A percentile compares a stretch with the other conserved stretches of the same genome.
Conservation (phyloP, 53 echinoderm and acorn worm species). For the Echinarachnius parma region DNA sequence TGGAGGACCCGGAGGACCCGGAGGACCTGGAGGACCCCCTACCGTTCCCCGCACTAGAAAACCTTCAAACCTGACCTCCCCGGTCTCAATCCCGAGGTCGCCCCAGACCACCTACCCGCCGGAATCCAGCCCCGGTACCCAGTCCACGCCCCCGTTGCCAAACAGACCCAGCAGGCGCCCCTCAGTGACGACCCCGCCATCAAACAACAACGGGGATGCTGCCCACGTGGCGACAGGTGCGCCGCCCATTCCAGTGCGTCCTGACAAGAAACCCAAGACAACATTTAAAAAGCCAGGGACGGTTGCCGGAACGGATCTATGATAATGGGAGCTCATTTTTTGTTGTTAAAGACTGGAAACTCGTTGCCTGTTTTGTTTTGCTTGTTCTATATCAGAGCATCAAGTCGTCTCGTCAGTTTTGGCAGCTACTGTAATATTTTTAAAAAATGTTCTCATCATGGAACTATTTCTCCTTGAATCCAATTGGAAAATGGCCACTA, state of each 20-base stretch:
- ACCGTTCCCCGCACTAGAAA: constrained; percentile 22
- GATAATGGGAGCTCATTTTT: no score
- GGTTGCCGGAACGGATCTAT: no score
- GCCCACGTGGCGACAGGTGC: no score
- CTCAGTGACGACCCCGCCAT: neutral
- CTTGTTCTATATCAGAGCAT: no score
- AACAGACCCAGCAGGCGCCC: constrained; percentile 1
- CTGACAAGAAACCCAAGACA: constrained; percentile 3
- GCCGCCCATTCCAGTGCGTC: constrained; percentile 17
- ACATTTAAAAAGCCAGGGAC: no score
- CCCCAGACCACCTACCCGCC: constrained; percentile 2
- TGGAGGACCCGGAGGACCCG: constrained; percentile 37
- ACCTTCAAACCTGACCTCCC: constrained; percentile 18
- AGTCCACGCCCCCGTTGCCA: neutral
- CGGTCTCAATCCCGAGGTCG: neutral
- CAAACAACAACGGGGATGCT: constrained; percentile 11
- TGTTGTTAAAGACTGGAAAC: no score
- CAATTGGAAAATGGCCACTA: no score
- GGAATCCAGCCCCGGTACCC: neutral
- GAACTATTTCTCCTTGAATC: no score
- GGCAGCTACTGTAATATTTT: no score
- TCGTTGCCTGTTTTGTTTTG: no score
- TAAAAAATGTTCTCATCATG: no score
- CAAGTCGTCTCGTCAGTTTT: no score
- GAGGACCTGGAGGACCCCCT: constrained; percentile 35